These are phyloP conservation scores for Mustela nigripes DNA, from an alignment of 2,113 vertebrate species.

Conservation along the genomic window DNA sequence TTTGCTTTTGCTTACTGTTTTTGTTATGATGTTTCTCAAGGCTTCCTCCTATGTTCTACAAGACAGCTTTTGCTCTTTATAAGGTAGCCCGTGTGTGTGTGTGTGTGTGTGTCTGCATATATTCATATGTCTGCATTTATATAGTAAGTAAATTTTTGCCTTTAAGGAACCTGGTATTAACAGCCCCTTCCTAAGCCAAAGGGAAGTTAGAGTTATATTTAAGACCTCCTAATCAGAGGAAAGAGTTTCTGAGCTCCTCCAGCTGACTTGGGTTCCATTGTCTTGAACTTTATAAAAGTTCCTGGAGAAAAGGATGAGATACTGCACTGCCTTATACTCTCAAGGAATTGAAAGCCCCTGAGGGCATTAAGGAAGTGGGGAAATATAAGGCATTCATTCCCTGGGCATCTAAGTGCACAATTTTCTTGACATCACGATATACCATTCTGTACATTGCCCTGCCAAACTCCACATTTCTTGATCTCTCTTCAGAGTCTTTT, in stretches of 20 bases:
- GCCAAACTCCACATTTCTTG: slow-evolving; percentile 2
- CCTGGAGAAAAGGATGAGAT: slow-evolving; percentile 32
- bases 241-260: neutral
- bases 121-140: neutral
- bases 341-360: neutral
- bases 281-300: slow-evolving; percentile 11
- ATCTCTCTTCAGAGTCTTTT: neutral
- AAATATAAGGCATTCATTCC: neutral
- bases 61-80: neutral
- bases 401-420: neutral
- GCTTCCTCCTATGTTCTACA: neutral
- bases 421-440: slow-evolving; percentile 1
- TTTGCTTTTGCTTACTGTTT: neutral
- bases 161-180: neutral
- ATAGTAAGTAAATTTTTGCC: neutral
- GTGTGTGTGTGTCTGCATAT: neutral
- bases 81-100: neutral
- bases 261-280: neutral
- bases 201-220: neutral
- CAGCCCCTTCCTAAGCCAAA: neutral
- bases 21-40: neutral
- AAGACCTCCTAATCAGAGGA: neutral
- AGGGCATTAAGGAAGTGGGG: neutral
- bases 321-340: neutral
- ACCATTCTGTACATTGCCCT: neutral